Conservation (phyloP, 2,797 vertebrate genomes). For the Vireo griseus region DNA sequence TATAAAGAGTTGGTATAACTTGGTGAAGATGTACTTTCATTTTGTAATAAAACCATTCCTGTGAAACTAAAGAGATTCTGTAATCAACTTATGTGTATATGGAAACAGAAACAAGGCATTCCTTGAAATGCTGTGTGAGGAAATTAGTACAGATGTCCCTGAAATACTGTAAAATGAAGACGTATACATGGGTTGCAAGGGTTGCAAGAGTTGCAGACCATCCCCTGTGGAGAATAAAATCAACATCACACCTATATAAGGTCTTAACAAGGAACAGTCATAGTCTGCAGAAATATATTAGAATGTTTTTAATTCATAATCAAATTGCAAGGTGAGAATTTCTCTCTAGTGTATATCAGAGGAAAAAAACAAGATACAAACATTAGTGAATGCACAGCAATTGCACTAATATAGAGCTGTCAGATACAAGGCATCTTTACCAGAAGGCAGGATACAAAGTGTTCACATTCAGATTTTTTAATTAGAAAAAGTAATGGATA, state of each 20-base stretch:
- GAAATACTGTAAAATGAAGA: neutral
- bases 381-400: neutral
- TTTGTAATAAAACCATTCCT: neutral
- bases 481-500: slow-evolving; percentile 10
- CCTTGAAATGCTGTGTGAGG: neutral
- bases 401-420: neutral
- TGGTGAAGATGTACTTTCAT: neutral
- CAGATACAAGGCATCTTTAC: neutral
- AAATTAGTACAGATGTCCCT: neutral
- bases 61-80: neutral
- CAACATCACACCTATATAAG: neutral
- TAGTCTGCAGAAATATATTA: neutral
- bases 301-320: slow-evolving; percentile 46
- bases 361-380: neutral
- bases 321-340: slow-evolving; percentile 25
- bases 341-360: neutral
- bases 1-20: neutral
- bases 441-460: slow-evolving; percentile 11
- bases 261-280: neutral
- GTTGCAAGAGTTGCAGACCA: neutral
- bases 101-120: neutral
- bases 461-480: neutral
- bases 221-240: neutral
- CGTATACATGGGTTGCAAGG: neutral
- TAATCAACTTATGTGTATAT: neutral